Evolutionary conservation across 2,888 invertebrate genomes (phyloP), one percentile per base, ranked within the genome.

Genomic region (Drosophila stalkeri): DNA sequence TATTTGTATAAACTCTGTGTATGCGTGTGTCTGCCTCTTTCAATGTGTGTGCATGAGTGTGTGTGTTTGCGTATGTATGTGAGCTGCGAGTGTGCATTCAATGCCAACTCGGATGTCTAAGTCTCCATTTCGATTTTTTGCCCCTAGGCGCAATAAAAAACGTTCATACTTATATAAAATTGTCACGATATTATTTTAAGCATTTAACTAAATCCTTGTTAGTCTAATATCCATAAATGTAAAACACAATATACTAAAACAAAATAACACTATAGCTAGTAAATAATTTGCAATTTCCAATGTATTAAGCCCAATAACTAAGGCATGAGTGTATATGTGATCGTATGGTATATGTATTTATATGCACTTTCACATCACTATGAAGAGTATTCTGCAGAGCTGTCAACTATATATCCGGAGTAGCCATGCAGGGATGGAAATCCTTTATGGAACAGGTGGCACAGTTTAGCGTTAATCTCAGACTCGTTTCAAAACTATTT

Each of bases 231-330:
- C 39, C 41, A 41, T 75, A 63, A n/a, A 11, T 66, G 31, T 57
- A 39, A 64, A 57, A 55, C 46, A 33, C 31, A 52, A 39, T 49
- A 18, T 55, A 43, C 47, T 46, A 64, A 61, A 52, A 12, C 12
- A 37, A 66, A 39, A 9, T 27, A 27, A 18, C 37, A 35, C 4
- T 23, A 75, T 90, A 90, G 91, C 73, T 90, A 90, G 91, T 86
- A 79, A 81, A 75, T 79, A 77, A 89, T 86, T 90, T 87, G 44
- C 82, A 88, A 86, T 89, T 89, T 81, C 66, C 81, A 82, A 73
- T 68, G 75, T 72, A 78, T 69, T 76, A 81, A 70, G 73, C 72
- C 59, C 55, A 59, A 55, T 27, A 52, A 49, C 60, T 71, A 77
- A 47, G 43, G 14, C 18, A 49, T 61, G 46, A 23, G 16, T 39